Evolutionary conservation across 1,140 invertebrate species (phyloP).

Genomic region (Glossosoma conforme): DNA sequence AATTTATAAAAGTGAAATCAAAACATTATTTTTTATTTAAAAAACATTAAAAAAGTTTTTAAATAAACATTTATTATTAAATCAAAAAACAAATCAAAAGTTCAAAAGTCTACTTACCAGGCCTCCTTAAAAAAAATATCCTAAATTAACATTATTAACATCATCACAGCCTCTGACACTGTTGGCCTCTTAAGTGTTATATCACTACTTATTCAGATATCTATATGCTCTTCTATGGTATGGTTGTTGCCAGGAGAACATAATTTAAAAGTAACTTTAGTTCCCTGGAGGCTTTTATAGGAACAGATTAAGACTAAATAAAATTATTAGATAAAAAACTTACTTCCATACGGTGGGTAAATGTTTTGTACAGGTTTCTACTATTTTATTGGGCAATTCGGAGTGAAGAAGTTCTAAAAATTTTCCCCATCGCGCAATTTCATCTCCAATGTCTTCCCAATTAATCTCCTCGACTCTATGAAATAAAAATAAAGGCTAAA

Average conservation of each 20-base stretch:
- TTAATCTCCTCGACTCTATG: constrained; percentile 14
- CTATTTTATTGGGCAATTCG: constrained; percentile 8
- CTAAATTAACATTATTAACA: no score
- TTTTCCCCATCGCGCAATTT: constrained; percentile 27
- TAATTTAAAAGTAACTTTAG: no score
- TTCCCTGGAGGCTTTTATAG: no score
- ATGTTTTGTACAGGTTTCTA: background rate
- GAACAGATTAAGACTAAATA: background rate
- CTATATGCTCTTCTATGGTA: no score
- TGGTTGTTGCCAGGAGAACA: no score
- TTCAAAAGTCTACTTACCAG: no score
- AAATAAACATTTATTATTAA: background rate
- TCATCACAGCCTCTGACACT: no score
- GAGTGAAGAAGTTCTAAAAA: constrained; percentile 26
- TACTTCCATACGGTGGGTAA: constrained; percentile 17
- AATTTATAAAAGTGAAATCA: background rate
- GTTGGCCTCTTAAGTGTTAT: no score
- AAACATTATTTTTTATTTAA: background rate
- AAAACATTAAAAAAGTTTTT: background rate
- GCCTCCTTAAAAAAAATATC: no score
- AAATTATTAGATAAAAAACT: background rate
- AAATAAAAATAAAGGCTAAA: constrained; percentile 1
- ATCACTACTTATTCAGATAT: no score
- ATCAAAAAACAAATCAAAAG: background rate
- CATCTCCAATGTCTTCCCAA: constrained; percentile 25